Percentiles rank a stretch among this genome's conserved stretches.
These are phyloP conservation scores for Phrynocephalus versicolor DNA, from an alignment of 2,113 vertebrate genomes.

Conservation along the genomic window DNA sequence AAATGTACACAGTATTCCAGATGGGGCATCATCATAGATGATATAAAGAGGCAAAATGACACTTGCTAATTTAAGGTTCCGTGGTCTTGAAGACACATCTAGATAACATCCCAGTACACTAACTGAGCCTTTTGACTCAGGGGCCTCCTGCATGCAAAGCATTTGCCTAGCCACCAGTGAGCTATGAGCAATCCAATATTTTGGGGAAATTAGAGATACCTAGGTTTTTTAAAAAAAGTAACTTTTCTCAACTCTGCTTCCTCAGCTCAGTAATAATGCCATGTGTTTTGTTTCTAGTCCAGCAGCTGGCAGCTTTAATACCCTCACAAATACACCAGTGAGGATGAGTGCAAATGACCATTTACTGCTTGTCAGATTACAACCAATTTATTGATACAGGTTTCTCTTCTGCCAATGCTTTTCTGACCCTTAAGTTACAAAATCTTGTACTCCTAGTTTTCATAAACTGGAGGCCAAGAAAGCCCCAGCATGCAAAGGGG, in stretches of 20 bases:
- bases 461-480: not conserved
- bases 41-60: too few species aligned
- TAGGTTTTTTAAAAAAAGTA: too few species aligned
- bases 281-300: not conserved
- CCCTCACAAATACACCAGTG: not conserved
- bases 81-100: not conserved
- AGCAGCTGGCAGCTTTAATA: not conserved
- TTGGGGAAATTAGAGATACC: too few species aligned
- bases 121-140: not conserved
- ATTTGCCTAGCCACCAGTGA: not conserved
- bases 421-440: not conserved
- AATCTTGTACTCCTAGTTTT: not conserved
- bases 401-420: not conserved
- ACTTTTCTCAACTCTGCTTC: not conserved
- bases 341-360: not conserved
- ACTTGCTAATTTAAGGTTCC: too few species aligned
- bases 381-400: not conserved
- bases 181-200: not conserved
- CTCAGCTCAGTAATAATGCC: not conserved
- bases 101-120: slow-evolving; percentile 31
- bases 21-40: too few species aligned
- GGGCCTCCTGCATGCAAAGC: not conserved
- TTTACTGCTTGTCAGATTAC: not conserved
- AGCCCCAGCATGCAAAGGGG: not conserved
- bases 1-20: too few species aligned